Evolutionary conservation across 2,113 vertebrate genomes (phyloP).

Genomic region (Microtus richardsoni): DNA sequence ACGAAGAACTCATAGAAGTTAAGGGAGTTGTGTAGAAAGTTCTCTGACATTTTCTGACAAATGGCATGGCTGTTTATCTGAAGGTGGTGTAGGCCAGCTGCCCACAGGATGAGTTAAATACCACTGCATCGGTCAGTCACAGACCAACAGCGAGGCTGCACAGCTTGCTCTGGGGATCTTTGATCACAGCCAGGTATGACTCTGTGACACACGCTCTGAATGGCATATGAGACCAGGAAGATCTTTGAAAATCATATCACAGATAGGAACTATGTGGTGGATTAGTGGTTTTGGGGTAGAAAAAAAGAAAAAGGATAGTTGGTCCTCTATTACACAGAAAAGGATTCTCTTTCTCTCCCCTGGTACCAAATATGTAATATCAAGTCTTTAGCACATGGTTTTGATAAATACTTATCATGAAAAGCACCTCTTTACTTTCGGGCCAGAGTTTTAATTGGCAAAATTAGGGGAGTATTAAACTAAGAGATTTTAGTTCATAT

Average conservation of each 20-base stretch:
- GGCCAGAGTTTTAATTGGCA: neutral
- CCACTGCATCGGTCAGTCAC: neutral
- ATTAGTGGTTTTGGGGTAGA: neutral
- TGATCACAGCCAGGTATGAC: neutral
- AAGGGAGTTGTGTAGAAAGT: neutral
- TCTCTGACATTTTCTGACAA: neutral
- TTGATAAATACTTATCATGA: neutral
- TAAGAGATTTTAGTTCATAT: neutral
- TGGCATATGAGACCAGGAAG: neutral
- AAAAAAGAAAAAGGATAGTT: neutral
- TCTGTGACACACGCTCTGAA: neutral
- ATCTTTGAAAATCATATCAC: constrained; percentile 23
- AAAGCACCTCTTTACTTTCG: neutral
- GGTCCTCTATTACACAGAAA: neutral
- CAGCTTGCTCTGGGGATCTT: neutral
- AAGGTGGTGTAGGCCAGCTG: neutral
- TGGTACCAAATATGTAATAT: neutral
- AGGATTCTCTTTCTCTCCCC: neutral
- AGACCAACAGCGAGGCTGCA: neutral
- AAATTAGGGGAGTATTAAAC: neutral
- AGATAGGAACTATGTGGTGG: neutral
- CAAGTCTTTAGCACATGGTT: neutral
- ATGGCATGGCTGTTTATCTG: neutral
- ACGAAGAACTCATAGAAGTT: neutral
- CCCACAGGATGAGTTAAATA: neutral